Evolutionary conservation across 2,888 invertebrate genomes (phyloP).

Genomic region (Cryptosula pallasiana): DNA sequence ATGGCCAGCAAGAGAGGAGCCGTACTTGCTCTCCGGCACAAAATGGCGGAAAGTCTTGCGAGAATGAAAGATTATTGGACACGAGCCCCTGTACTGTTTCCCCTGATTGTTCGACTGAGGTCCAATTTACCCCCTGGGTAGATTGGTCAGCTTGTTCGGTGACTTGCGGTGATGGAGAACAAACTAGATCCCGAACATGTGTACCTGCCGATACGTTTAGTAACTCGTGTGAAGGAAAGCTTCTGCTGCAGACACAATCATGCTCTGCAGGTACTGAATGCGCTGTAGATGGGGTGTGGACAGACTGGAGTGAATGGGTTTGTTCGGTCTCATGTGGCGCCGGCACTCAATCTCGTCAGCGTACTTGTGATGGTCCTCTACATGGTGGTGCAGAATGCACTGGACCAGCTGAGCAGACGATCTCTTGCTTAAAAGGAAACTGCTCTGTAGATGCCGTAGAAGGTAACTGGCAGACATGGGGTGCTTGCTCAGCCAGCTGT

Average conservation of each 20-base stretch:
- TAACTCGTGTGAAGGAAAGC: neutral
- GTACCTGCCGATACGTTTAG: neutral
- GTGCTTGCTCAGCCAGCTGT: neutral
- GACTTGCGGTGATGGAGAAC: neutral
- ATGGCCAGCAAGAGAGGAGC: neutral
- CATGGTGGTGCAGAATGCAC: neutral
- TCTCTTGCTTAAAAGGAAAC: neutral
- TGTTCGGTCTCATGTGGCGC: conserved; percentile 14
- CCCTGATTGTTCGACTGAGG: neutral
- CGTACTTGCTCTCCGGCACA: neutral
- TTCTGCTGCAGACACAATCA: neutral
- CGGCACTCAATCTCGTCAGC: neutral
- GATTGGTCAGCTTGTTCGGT: neutral
- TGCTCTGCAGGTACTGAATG: neutral
- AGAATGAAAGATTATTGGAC: neutral
- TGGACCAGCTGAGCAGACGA: neutral
- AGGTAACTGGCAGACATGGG: neutral
- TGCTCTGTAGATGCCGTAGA: conserved; percentile 14
- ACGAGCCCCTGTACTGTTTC: neutral
- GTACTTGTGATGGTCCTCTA: neutral
- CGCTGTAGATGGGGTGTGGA: conserved; percentile 12
- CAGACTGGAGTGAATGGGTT: neutral
- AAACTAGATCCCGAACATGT: neutral
- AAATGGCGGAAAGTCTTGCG: neutral
- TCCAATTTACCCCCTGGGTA: neutral